Base-by-base conservation (phyloP, 2,797 vertebrate genomes). In the Sorex maritimensis region DNA sequence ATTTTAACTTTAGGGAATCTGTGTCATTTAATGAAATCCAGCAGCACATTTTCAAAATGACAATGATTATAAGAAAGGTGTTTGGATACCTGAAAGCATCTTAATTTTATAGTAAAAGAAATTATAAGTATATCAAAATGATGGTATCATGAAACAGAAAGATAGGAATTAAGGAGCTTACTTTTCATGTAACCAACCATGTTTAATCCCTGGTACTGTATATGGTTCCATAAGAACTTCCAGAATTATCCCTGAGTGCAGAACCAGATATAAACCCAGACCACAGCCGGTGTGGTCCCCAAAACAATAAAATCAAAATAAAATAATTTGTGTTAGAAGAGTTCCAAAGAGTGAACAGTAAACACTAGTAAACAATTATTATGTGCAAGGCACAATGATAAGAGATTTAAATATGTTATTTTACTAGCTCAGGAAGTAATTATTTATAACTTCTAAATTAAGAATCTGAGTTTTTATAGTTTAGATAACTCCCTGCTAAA, bases 1-100 rank as follows among this genome's bases (percentile, higher is more conserved):
- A 75, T 38, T 88, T 95, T 93, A 96, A 83, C 93, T 94, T 95
- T 95, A 95, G 92, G 93, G 90, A 96, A 84, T 92, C 55, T 81
- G 63, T 93, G 86, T 91, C 88, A 92, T 95, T 95, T 95, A 94
- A 81, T 49, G 86, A 81, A 41, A 91, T 79, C 14, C 68, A 72
- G 44, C 46, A 72, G 55, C 30, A 82, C 30, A 80, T 88, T 46
- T 94, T 9, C 71, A 91, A 52, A 61, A 87, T 74, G 81, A 81
- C 87, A 9, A 41, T 93, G 81, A 46, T 14, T n/a, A 55, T 63
- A 74, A 83, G 74, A 77, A 71, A 90, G 30, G 73, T 38, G n/a
- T 28, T 67, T 67, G 63, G 58, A 21, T 81, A 6, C 55, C 80
- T 83, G 26, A 23, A 28, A 30, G 24, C 95, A 81, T 93, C 86